Base-by-base conservation (phyloP, 2,113 vertebrate species). In the Synchiropus splendidus region DNA sequence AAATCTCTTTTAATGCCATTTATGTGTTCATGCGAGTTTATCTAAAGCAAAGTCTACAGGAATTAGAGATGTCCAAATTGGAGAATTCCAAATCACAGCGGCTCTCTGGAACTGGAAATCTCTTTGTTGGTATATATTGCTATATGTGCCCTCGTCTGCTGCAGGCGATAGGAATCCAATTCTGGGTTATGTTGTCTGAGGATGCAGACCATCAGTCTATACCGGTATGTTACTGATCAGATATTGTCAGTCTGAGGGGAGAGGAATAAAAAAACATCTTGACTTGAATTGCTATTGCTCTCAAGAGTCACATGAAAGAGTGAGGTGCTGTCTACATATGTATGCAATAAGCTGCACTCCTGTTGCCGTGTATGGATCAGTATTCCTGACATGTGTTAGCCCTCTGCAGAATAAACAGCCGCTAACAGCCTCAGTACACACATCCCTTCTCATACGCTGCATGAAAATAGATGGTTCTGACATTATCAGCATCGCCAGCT, bases 401-500 rank as follows among this genome's bases (percentile, higher is more conserved):
- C 65, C 72, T 74, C 74, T 71, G 72, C 76, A 74, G 74, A 73
- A 76, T 79, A 75, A 76, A 80, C 72, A 79, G 62, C 41, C 55
- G 60, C 64, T 64, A 62, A 76, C 72, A 61, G 66, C 70, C 65
- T 76, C 58, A 33, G 64, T 54, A 69, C 70, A 78, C 80, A 67
- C 50, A 70, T 66, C 64, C 41, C 52, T 52, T 47, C 72, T 69
- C 67, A 69, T 54, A 69, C 64, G 48, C 55, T 16, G 62, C 64
- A 70, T 73, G 78, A 62, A 72, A 83, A 83, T 76, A 76, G 72
- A 83, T 83, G 76, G 62, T 66, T 77, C 62, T 81, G 78, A 81
- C 80, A 78, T 83, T 80, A 81, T 83, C 80, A 70, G 76, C 53
- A 64, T 49, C 70, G 66, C 74, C 75, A 75, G 72, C 75, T 74